Conservation (phyloP, 2,888 invertebrate species). For the Himalopsyche tibetana region DNA sequence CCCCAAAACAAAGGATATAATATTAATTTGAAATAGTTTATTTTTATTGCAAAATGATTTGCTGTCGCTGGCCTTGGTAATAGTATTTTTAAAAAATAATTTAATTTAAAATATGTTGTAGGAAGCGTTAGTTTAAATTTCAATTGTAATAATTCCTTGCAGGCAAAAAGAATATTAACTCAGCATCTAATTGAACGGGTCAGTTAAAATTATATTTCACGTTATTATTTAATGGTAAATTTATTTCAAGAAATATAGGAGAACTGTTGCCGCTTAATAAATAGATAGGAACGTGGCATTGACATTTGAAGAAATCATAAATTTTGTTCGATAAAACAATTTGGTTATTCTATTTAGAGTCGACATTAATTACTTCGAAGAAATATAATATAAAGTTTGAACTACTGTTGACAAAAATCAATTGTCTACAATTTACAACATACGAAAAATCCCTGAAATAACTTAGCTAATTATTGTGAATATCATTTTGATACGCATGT, state of each 20-base stretch:
- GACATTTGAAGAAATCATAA: constrained; percentile 10
- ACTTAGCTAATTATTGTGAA: too few relatives aligned
- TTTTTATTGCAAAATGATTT: constrained; percentile 28
- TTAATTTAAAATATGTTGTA: constrained; percentile 24
- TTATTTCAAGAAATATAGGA: background rate
- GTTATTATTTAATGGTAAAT: background rate
- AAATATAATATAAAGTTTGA: too few relatives aligned
- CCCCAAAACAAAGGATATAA: background rate
- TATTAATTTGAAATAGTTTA: constrained; percentile 5
- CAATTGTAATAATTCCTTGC: background rate
- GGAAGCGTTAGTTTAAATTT: constrained; percentile 26
- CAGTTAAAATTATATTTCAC: background rate
- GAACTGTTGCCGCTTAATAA: background rate
- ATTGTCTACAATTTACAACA: too few relatives aligned
- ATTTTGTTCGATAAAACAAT: background rate
- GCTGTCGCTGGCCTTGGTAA: constrained; percentile 7
- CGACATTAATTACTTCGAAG: too few relatives aligned
- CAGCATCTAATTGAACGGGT: background rate
- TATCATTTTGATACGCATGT: too few relatives aligned
- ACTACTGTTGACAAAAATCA: too few relatives aligned
- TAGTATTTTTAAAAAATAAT: constrained; percentile 10
- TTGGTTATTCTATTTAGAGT: background rate
- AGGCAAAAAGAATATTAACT: background rate
- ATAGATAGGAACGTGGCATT: constrained; percentile 1
- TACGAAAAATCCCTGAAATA: too few relatives aligned